These are phyloP conservation scores for Chascanopsetta lugubris DNA, from an alignment of 2,113 vertebrate genomes.

Conservation along the genomic window DNA sequence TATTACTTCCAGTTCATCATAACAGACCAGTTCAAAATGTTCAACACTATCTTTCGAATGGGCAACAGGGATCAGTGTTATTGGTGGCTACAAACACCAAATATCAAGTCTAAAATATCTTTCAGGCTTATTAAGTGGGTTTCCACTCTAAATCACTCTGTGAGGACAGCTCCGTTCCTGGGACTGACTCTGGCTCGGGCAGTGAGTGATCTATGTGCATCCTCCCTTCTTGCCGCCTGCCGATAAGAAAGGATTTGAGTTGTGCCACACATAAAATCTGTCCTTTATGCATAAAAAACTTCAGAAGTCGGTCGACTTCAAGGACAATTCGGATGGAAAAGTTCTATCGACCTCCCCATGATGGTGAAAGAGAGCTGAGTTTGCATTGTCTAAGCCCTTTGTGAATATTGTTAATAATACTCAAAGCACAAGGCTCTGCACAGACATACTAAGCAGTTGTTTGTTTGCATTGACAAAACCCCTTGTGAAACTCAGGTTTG, in stretches of 20 bases:
- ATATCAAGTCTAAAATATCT: conserved; percentile 20
- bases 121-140: conserved; percentile 23
- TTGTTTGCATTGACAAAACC: conserved; percentile 24
- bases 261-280: conserved; percentile 39
- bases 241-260: conserved; percentile 47
- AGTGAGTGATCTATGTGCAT: conserved; percentile 44
- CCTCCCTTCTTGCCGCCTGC: conserved; percentile 8
- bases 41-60: not conserved
- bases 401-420: conserved; percentile 43
- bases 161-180: conserved; percentile 39
- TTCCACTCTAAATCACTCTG: conserved; percentile 30
- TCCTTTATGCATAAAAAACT: conserved; percentile 25
- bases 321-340: conserved; percentile 24
- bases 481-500: conserved; percentile 10
- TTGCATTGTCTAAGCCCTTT: conserved; percentile 32
- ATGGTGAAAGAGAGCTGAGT: not conserved
- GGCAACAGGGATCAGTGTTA: not conserved
- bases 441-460: conserved; percentile 34
- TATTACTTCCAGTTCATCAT: not conserved
- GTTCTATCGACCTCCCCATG: conserved; percentile 12
- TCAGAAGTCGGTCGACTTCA: conserved; percentile 39
- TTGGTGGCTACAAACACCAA: conserved; percentile 8
- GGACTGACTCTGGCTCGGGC: conserved; percentile 31
- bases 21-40: not conserved
- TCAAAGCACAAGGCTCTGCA: conserved; percentile 23